Conservation (phyloP, 2,888 invertebrate species). For the Eretmocerus hayati region DNA sequence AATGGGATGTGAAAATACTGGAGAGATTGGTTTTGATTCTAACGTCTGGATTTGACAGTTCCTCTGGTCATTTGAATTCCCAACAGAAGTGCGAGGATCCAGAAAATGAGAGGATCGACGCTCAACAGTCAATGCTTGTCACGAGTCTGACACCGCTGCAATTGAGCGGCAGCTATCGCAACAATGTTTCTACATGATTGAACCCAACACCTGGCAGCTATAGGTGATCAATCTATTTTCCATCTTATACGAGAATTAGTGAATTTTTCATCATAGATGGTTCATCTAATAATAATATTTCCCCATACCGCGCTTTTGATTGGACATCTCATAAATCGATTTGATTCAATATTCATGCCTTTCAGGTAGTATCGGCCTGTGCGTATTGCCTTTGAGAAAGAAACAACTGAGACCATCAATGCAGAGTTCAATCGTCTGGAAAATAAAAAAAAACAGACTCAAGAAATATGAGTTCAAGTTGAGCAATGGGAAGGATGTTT, state of each 20-base stretch:
- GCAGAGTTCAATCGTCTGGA: background rate
- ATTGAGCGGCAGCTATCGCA: background rate
- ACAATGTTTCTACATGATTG: background rate
- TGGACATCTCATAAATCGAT: too few relatives aligned
- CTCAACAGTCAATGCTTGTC: constrained; percentile 4
- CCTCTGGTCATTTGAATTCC: constrained; percentile 5
- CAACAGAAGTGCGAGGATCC: constrained; percentile 4
- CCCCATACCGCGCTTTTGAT: too few relatives aligned
- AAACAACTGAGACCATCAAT: background rate
- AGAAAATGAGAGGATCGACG: background rate
- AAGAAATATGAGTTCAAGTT: background rate
- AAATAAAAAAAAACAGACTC: background rate
- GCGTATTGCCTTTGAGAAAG: background rate
- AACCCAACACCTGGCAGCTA: constrained; percentile 4
- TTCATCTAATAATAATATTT: too few relatives aligned
- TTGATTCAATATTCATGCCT: constrained; percentile 1
- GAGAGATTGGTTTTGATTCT: background rate
- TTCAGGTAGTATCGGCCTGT: background rate
- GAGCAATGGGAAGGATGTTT: background rate
- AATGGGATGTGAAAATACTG: background rate
- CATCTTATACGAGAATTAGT: too few relatives aligned
- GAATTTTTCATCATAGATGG: too few relatives aligned
- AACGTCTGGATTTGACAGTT: constrained; percentile 5
- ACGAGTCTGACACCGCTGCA: background rate
- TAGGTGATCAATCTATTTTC: too few relatives aligned